phyloP scores from a whole-genome alignment of 2,888 invertebrate species.

The Hipparchia semele region DNA sequence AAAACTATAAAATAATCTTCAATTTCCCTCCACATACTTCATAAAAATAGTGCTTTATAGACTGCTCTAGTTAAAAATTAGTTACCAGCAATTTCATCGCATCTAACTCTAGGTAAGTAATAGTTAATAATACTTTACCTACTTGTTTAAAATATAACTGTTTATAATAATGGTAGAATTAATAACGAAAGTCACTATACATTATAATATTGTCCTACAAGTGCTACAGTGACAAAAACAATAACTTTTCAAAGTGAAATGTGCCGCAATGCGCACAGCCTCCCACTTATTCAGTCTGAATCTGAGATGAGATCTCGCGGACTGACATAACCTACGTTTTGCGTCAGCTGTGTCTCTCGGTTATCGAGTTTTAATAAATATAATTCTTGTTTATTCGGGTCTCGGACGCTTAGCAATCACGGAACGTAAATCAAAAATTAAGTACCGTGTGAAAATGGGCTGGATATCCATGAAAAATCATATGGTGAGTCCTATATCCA shows the following conservation, averaged over 20 bases:
- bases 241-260: constrained; percentile 51
- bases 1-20: not conserved
- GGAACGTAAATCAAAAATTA: constrained; percentile 66
- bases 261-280: constrained; percentile 82
- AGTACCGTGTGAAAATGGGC: constrained; percentile 72
- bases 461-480: constrained; percentile 82
- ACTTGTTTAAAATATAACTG: not conserved
- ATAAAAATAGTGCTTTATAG: not conserved
- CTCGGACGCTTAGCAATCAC: constrained; percentile 49
- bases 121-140: not conserved
- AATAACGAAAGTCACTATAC: not conserved
- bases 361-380: constrained; percentile 17
- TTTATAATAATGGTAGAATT: not conserved
- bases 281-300: constrained; percentile 71
- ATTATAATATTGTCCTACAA: not conserved
- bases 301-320: constrained; percentile 72
- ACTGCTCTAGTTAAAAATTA: not conserved
- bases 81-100: not conserved
- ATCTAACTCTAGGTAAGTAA: not conserved
- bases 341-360: constrained; percentile 29
- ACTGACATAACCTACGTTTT: constrained; percentile 68
- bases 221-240: constrained; percentile 22
- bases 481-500: constrained; percentile 63
- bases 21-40: not conserved
- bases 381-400: constrained; percentile 4